Evolutionary conservation across 2,888 invertebrate species (phyloP).

Genomic region (Patella ulyssiponensis): DNA sequence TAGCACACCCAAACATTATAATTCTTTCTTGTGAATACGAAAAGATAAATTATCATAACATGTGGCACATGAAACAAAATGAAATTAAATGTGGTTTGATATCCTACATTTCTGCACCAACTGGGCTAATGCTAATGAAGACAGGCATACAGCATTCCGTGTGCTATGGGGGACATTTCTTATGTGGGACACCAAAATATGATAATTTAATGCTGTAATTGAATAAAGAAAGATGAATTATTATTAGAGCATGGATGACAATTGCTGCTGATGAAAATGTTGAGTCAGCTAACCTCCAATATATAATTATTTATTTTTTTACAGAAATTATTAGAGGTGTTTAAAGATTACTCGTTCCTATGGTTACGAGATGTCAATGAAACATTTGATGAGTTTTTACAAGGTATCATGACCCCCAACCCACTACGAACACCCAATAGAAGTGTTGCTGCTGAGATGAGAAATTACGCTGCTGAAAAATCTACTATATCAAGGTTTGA

Average conservation of each 20-base stretch:
- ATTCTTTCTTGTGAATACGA: too few species aligned
- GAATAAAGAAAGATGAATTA: not conserved
- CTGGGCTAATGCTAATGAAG: too few species aligned
- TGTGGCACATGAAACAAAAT: too few species aligned
- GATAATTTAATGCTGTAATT: too few species aligned
- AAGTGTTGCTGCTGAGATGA: constrained; percentile 45
- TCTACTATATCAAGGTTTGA: constrained; percentile 47
- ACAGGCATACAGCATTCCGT: too few species aligned
- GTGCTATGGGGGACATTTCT: too few species aligned
- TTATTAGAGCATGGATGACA: not conserved
- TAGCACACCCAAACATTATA: too few species aligned
- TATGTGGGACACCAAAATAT: too few species aligned
- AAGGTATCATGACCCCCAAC: constrained; percentile 66
- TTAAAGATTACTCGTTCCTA: constrained; percentile 68
- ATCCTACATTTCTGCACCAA: too few species aligned
- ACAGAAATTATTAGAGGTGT: constrained; percentile 63
- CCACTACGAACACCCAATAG: constrained; percentile 59
- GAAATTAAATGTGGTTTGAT: too few species aligned
- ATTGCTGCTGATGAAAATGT: not conserved
- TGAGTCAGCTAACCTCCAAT: not conserved
- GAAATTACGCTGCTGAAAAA: constrained; percentile 47
- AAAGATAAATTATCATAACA: too few species aligned
- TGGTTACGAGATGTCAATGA: constrained; percentile 70
- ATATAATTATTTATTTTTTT: constrained; percentile 13
- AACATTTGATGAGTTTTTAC: constrained; percentile 68